Evolutionary conservation across 2,113 vertebrate species (phyloP).

Genomic region (Ailurus styani): DNA sequence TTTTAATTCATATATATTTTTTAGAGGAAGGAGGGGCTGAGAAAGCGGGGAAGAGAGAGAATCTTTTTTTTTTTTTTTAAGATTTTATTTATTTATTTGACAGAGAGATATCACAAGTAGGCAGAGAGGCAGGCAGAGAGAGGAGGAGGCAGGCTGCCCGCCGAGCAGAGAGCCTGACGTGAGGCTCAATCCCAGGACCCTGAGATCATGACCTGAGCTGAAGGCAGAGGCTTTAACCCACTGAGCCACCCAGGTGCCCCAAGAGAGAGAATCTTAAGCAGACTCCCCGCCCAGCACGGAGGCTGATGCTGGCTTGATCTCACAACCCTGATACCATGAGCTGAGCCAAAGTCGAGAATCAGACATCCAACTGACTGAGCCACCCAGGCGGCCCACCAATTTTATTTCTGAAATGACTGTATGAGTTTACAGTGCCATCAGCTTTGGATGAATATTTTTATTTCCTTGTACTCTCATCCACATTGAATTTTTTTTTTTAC

Average conservation of each 20-base stretch:
- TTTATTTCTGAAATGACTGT: slow-evolving; percentile 9
- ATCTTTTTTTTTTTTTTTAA: too few species aligned
- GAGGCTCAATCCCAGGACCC: too few species aligned
- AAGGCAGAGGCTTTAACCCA: too few species aligned
- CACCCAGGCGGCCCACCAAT: background rate
- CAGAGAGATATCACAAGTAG: too few species aligned
- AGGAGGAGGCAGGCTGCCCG: too few species aligned
- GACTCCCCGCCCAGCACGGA: background rate
- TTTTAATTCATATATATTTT: background rate
- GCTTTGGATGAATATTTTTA: background rate
- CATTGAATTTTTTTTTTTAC: background rate
- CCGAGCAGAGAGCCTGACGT: too few species aligned
- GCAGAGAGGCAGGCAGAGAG: too few species aligned
- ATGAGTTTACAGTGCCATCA: background rate
- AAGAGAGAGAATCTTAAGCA: background rate
- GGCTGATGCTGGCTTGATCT: background rate
- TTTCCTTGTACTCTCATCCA: background rate
- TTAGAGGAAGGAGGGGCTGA: background rate
- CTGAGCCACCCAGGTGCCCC: too few species aligned
- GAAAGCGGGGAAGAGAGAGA: background rate
- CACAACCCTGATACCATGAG: background rate
- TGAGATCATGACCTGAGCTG: too few species aligned
- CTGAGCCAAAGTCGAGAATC: background rate
- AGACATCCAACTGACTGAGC: background rate
- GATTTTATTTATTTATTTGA: too few species aligned